Percentiles rank a stretch among this genome's conserved stretches.
Conservation (phyloP, 2,113 vertebrate genomes). For the rabbit (Oryctolagus cuniculus) region mOryCun1.1 NC_091432.1:187234501-187235000, state of each 20-base stretch:
- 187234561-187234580: background rate
- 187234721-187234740: background rate
- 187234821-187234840: background rate
- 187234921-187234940: background rate
- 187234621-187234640: background rate
- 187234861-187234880: background rate
- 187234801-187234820: background rate
- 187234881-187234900: background rate
- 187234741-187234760: background rate
- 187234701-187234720: background rate
- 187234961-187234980: background rate
- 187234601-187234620: background rate
- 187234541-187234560: background rate
- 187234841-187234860: background rate
- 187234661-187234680: background rate
- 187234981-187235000: background rate
- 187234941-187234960: background rate
- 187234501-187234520: background rate
- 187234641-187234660: conserved; percentile 18
- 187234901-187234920: background rate
- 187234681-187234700: background rate
- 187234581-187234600: background rate
- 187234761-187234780: background rate
- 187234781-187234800: background rate
- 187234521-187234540: background rate